Percentiles rank a stretch among this genome's conserved stretches.
Evolutionary conservation across 2,888 invertebrate species (phyloP).

Genomic region (Blera fallax): DNA sequence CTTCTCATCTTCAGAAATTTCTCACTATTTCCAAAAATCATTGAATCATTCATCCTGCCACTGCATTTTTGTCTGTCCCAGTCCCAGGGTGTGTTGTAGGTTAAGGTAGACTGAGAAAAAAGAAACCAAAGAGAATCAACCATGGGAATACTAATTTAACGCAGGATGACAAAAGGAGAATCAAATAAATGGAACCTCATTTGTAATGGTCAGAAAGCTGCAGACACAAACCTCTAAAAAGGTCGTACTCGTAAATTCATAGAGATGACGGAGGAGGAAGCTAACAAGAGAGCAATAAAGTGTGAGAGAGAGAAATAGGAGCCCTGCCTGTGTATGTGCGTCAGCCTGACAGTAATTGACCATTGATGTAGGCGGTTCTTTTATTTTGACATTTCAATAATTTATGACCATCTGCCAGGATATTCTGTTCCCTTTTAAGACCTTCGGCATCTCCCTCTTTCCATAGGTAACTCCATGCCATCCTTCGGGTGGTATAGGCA

Average conservation of each 20-base stretch:
- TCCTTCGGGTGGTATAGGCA: constrained; percentile 51
- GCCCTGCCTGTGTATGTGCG: constrained; percentile 33
- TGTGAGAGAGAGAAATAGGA: constrained; percentile 1
- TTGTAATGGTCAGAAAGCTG: constrained; percentile 71
- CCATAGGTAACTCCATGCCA: neutral
- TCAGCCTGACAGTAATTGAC: constrained; percentile 74
- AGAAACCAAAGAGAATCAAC: constrained; percentile 55
- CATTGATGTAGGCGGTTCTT: constrained; percentile 75
- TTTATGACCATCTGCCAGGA: constrained; percentile 75
- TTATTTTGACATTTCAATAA: constrained; percentile 75
- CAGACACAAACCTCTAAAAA: constrained; percentile 58
- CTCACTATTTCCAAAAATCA: constrained; percentile 46
- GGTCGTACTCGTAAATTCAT: constrained; percentile 62
- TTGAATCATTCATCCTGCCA: constrained; percentile 49
- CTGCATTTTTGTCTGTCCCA: constrained; percentile 12
- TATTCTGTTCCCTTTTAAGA: constrained; percentile 56
- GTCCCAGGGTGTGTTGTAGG: neutral
- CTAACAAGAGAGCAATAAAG: neutral
- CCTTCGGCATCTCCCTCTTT: constrained; percentile 30
- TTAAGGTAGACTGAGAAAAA: constrained; percentile 2
- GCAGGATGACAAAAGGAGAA: constrained; percentile 64
- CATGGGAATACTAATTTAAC: constrained; percentile 67
- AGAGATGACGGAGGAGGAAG: constrained; percentile 23
- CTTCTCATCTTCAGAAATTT: constrained; percentile 26
- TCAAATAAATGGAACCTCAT: constrained; percentile 70